These are phyloP conservation scores for Ammospiza caudacuta DNA, from an alignment of 2,113 vertebrate genomes.

Conservation along the genomic window DNA sequence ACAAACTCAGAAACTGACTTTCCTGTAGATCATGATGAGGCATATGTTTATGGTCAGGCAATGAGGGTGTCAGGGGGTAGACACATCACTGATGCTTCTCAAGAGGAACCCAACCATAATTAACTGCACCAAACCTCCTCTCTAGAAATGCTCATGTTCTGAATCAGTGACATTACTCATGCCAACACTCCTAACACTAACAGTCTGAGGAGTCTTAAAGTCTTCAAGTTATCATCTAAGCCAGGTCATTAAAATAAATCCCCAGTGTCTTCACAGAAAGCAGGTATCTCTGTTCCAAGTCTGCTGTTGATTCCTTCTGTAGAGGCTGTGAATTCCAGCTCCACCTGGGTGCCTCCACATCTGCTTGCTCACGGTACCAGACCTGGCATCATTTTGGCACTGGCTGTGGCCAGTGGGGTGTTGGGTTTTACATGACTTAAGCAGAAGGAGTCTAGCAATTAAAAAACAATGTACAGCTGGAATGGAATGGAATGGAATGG, in stretches of 20 bases:
- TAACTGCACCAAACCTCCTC: not conserved
- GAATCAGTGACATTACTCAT: not conserved
- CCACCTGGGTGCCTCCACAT: not conserved
- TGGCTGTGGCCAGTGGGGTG: not conserved
- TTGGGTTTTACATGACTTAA: not conserved
- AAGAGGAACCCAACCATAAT: not conserved
- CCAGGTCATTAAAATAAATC: not conserved
- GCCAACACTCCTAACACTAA: not conserved
- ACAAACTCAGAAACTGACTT: not conserved
- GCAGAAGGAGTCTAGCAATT: not conserved
- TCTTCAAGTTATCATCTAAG: not conserved
- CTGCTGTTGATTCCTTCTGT: not conserved
- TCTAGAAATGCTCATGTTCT: not conserved
- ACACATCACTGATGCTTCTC: not conserved
- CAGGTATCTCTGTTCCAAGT: not conserved
- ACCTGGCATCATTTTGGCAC: rapidly evolving
- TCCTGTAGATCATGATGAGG: not conserved
- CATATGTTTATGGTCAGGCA: not conserved
- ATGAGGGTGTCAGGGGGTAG: not conserved
- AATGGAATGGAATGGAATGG: no score
- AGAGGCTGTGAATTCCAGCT: not conserved
- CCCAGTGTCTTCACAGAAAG: not conserved
- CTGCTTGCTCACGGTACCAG: not conserved
- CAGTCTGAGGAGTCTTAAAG: not conserved
- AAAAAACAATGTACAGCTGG: not conserved